A percentile compares a stretch with the other conserved stretches of the same genome.
phyloP scores from a whole-genome alignment of 1,140 invertebrate species.

The Caerostris extrusa region DNA sequence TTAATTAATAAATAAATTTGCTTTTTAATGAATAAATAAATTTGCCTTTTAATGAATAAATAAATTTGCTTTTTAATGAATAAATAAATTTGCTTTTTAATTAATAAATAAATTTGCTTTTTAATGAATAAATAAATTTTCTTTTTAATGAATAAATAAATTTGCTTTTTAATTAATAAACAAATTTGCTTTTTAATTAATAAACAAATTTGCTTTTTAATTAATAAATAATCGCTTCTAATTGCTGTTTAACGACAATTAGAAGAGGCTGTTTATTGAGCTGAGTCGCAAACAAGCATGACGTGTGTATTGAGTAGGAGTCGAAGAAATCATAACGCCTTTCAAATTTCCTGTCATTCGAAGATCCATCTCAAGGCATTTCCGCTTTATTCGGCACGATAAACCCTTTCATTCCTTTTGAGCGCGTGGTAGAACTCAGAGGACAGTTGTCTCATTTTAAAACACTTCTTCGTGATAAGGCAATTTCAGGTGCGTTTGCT shows the following conservation, averaged over 20 bases:
- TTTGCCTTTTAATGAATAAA: no score
- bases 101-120: no score
- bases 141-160: no score
- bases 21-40: no score
- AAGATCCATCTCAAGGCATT: slow-evolving; percentile 22
- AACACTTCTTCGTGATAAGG: background rate
- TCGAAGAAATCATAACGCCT: slow-evolving; percentile 19
- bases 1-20: no score
- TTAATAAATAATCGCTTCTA: background rate
- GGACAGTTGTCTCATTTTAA: background rate
- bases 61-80: no score
- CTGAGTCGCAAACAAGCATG: slow-evolving; percentile 15
- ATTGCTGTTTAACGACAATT: background rate
- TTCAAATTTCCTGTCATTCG: slow-evolving; percentile 27
- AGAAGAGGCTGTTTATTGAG: background rate
- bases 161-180: no score
- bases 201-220: no score
- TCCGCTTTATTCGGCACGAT: background rate
- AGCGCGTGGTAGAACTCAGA: background rate
- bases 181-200: no score
- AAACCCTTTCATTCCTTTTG: background rate
- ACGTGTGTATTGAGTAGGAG: slow-evolving; percentile 5
- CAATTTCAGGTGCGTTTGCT: background rate
- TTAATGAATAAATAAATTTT: no score
- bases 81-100: no score